phyloP scores from a whole-genome alignment of 1,140 invertebrate genomes.

The Lucilia cuprina region DNA sequence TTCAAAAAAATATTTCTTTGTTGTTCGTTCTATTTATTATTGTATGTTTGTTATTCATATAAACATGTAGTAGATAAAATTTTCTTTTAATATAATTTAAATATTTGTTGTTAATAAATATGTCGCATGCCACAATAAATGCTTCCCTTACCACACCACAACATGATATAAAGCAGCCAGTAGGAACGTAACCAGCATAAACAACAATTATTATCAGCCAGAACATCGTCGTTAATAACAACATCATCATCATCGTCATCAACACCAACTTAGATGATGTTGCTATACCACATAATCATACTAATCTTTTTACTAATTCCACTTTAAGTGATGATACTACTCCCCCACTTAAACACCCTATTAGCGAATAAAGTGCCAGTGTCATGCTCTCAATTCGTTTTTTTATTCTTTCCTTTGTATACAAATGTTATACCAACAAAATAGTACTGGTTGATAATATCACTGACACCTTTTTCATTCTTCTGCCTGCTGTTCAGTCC shows the following conservation, averaged over 20 bases:
- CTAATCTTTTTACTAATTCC: conserved; percentile 24
- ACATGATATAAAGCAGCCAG: not conserved
- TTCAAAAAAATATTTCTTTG: not conserved
- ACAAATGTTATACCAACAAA: no score
- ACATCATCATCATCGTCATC: not conserved
- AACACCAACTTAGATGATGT: not conserved
- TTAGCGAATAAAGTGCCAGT: no score
- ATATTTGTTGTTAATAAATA: not conserved
- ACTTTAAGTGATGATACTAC: not conserved
- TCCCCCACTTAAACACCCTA: not conserved
- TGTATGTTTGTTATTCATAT: not conserved
- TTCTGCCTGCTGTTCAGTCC: not conserved
- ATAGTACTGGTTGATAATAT: no score
- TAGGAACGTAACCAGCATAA: not conserved
- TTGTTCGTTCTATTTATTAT: not conserved
- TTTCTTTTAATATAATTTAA: not conserved
- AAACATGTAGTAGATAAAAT: not conserved
- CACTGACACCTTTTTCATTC: not conserved
- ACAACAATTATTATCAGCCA: not conserved
- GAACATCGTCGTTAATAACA: not conserved
- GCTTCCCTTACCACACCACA: not conserved
- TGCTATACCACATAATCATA: not conserved
- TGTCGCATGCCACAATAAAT: conserved; percentile 29
- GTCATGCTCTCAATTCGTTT: no score
- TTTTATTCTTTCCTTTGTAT: no score